phyloP scores from a whole-genome alignment of 1,140 invertebrate genomes.

The Bombus sylvicola region DNA sequence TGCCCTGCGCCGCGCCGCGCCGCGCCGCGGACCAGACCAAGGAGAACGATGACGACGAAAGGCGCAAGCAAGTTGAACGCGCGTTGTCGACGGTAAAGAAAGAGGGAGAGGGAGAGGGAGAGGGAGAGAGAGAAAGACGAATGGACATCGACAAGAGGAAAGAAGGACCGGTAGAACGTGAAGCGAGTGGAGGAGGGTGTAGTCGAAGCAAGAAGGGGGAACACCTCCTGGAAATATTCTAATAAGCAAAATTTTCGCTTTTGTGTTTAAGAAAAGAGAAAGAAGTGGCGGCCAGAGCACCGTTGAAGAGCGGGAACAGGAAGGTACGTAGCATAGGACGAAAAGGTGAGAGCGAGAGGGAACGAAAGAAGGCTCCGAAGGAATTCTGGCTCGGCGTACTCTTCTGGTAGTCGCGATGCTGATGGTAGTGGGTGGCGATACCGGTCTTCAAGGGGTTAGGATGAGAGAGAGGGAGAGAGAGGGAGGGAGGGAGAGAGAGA shows the following conservation, averaged over 20 bases:
- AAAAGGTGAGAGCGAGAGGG: not conserved
- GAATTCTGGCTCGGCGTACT: slow-evolving; percentile 60
- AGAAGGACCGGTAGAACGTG: not conserved
- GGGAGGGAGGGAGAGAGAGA: not conserved
- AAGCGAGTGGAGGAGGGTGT: not conserved
- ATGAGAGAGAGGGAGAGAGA: slow-evolving; percentile 16
- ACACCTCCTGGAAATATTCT: slow-evolving; percentile 77
- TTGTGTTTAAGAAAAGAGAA: slow-evolving; percentile 81
- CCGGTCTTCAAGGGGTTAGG: slow-evolving; percentile 68
- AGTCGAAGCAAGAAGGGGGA: not conserved
- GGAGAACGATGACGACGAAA: slow-evolving; percentile 44
- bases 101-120: not conserved
- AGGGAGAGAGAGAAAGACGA: slow-evolving; percentile 15
- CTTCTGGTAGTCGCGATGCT: slow-evolving; percentile 66
- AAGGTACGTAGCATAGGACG: slow-evolving; percentile 8
- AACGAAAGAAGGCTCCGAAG: slow-evolving; percentile 55
- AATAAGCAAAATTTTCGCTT: slow-evolving; percentile 82
- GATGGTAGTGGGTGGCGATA: slow-evolving; percentile 62
- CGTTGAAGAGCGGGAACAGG: slow-evolving; percentile 20
- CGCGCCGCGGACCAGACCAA: slow-evolving; percentile 18
- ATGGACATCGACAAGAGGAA: not conserved
- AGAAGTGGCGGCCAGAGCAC: slow-evolving; percentile 72
- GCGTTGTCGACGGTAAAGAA: slow-evolving; percentile 38
- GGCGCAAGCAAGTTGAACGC: slow-evolving; percentile 11
- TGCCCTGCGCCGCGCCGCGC: not conserved